A percentile compares a stretch with the other conserved stretches of the same genome.
phyloP scores from a whole-genome alignment of 2,888 invertebrate species.

The Cheilosia urbana region DNA sequence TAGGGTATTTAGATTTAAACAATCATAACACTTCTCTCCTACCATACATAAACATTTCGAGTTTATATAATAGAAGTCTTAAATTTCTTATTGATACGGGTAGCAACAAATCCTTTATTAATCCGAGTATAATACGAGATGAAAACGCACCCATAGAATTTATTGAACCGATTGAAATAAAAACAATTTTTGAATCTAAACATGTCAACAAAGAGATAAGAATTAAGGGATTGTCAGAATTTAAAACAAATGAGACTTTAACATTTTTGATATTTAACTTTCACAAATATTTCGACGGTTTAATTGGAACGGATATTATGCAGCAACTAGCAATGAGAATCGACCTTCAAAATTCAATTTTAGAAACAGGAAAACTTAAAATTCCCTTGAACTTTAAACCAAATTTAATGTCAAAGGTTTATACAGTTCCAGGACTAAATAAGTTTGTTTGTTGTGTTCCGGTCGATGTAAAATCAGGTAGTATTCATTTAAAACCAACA shows the following conservation, averaged over 20 bases:
- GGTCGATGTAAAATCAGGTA: not conserved
- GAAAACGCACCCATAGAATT: too few species aligned
- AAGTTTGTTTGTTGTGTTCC: not conserved
- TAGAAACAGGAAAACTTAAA: slow-evolving; percentile 11
- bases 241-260: slow-evolving; percentile 7
- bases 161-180: not conserved
- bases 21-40: not conserved
- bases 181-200: not conserved
- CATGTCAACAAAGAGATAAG: not conserved
- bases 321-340: slow-evolving; percentile 15
- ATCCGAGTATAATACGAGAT: slow-evolving; percentile 26
- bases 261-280: slow-evolving; percentile 15
- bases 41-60: not conserved
- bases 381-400: slow-evolving; percentile 27
- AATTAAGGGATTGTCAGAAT: slow-evolving; percentile 19
- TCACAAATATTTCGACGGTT: slow-evolving; percentile 31
- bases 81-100: too few species aligned
- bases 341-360: slow-evolving; percentile 9
- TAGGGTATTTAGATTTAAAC: slow-evolving; percentile 67
- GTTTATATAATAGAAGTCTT: slow-evolving; percentile 1
- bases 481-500: not conserved
- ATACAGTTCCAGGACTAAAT: slow-evolving; percentile 12
- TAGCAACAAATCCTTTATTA: slow-evolving; percentile 46
- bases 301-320: slow-evolving; percentile 25
- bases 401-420: slow-evolving; percentile 24